Evolutionary conservation across 2,888 invertebrate species (phyloP).

Genomic region (Megastigmus dorsalis): DNA sequence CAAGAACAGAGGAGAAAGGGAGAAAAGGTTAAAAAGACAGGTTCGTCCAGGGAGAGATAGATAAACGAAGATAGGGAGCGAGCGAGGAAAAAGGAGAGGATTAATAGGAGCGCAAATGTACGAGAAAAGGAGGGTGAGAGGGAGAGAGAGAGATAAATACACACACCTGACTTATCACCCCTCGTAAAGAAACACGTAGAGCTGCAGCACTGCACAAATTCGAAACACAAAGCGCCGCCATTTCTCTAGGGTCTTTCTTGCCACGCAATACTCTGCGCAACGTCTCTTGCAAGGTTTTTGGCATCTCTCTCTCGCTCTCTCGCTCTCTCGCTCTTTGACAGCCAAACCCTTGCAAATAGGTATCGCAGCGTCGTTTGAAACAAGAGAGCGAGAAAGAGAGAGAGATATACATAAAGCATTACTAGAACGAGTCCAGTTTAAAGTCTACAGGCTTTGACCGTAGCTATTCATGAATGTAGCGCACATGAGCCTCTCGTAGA

Average conservation of each 20-base stretch:
- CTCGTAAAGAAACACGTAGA: not conserved
- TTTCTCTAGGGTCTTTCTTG: conserved; percentile 57
- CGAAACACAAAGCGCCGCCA: conserved; percentile 66
- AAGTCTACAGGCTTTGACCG: conserved; percentile 58
- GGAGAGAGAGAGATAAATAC: not conserved
- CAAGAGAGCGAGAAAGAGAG: conserved; percentile 22
- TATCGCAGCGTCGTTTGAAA: not conserved
- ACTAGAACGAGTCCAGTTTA: conserved; percentile 26
- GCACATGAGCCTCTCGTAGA: conserved; percentile 64
- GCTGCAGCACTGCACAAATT: conserved; percentile 63
- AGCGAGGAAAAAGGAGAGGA: not conserved
- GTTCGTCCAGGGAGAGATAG: not conserved
- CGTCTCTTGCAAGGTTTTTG: not conserved
- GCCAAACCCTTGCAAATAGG: conserved; percentile 30
- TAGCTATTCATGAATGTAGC: conserved; percentile 72
- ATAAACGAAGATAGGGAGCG: not conserved
- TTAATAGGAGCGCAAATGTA: not conserved
- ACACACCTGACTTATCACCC: conserved; percentile 20
- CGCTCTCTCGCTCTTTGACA: not conserved
- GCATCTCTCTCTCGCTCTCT: conserved; percentile 29
- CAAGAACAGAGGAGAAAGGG: not conserved
- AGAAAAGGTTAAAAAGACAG: not conserved
- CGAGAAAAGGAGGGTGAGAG: too few species aligned
- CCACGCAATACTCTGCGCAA: conserved; percentile 7
- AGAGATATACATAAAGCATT: conserved; percentile 2